Evolutionary conservation across 2,888 invertebrate genomes (phyloP), one percentile per base, ranked within the genome.

Genomic region (Drosophila quasianomalipes): DNA sequence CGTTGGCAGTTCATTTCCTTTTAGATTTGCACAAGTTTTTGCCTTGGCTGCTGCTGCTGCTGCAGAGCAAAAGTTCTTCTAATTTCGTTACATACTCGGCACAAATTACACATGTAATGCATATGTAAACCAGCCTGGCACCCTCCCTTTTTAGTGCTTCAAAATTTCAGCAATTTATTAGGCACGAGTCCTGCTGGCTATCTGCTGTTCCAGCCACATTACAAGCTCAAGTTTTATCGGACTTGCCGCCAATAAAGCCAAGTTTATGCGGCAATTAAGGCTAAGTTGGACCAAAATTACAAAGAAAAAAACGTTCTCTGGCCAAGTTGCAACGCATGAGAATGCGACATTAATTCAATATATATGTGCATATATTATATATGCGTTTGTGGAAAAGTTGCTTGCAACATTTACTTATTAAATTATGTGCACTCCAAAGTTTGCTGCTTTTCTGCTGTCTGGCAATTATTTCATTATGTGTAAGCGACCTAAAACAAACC

Each of bases 41-140:
- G 57, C 39, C 39, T 26, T 37, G 16, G 22, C 41, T 74, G 57
- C 57, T n/a, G 7, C 19, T 41, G 62, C 69, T 63, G 57, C 62
- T 31, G 16, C 35, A 54, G 14, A 68, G 70, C 37, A 86, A 81
- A 89, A 89, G 73, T 85, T 85, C 89, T 89, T 89, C 89, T 89
- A 85, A 85, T 85, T 85, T 89, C 73, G 82, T 89, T 82, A 87
- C 83, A 81, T 81, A 77, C 82, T 76, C 72, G 57, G 72, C 83
- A 75, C 87, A 85, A 87, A 89, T 85, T 89, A 86, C 85, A 86
- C 88, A 89, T 86, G 85, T 86, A 89, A 86, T 89, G 89, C 89
- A 85, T 89, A 82, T 89, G 85, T 80, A 85, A 76, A 58, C 70
- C 57, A 26, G 74, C 37, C 55, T 3, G 49, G 3, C 30, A 9